Percentiles rank a stretch among this genome's conserved stretches.
Evolutionary conservation across 2,888 invertebrate genomes (phyloP).

Genomic region (Xestia rhomboidea): DNA sequence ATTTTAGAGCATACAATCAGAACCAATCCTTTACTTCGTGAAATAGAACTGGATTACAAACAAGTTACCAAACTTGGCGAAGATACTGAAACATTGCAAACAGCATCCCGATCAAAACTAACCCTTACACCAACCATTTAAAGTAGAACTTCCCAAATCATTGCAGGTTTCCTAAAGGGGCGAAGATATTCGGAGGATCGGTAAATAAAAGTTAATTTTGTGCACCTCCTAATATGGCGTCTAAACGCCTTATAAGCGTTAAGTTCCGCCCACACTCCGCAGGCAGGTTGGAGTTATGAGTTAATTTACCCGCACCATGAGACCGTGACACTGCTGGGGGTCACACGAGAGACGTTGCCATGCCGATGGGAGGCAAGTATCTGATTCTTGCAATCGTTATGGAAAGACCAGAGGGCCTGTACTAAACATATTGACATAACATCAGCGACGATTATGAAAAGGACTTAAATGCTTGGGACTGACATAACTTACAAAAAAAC

Average conservation of each 20-base stretch:
- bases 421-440: not conserved
- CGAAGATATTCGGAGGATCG: slow-evolving; percentile 51
- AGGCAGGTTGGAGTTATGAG: slow-evolving; percentile 45
- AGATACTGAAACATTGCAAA: slow-evolving; percentile 25
- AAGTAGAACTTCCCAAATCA: slow-evolving; percentile 28
- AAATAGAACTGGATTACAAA: slow-evolving; percentile 43
- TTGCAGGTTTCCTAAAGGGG: slow-evolving; percentile 42
- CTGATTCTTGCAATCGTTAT: not conserved
- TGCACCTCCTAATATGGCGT: slow-evolving; percentile 44
- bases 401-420: not conserved
- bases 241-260: slow-evolving; percentile 61
- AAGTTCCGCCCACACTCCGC: slow-evolving; percentile 54
- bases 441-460: not conserved
- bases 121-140: slow-evolving; percentile 7
- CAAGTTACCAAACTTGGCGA: slow-evolving; percentile 54
- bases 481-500: not conserved
- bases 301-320: slow-evolving; percentile 54
- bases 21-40: slow-evolving; percentile 15
- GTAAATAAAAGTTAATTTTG: slow-evolving; percentile 54
- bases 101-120: slow-evolving; percentile 11
- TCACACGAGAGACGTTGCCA: slow-evolving; percentile 48
- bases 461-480: not conserved
- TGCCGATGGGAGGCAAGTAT: not conserved
- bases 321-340: slow-evolving; percentile 45
- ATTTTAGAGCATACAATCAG: not conserved